These are phyloP conservation scores for Melopsittacus undulatus DNA, from an alignment of 2,797 vertebrate species.

Conservation along the genomic window DNA sequence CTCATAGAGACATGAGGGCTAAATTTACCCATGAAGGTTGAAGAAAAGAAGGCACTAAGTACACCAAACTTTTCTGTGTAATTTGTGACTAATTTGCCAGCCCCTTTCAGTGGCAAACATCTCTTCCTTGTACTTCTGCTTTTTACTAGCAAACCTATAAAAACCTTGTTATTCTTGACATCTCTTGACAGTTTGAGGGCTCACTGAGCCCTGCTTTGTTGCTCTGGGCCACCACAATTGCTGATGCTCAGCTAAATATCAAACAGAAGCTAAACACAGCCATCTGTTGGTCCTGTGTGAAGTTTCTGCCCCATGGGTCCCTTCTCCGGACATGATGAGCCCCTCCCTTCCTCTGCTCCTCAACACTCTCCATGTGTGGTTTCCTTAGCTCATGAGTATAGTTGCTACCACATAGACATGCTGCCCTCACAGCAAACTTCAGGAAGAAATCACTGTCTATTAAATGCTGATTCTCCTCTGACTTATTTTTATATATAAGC, in stretches of 20 bases:
- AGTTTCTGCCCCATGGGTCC: neutral
- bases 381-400: neutral
- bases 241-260: neutral
- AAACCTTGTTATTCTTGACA: neutral
- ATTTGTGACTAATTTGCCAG: neutral
- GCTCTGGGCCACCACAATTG: neutral
- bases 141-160: neutral
- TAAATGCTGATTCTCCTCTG: neutral
- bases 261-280: neutral
- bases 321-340: neutral
- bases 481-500: neutral
- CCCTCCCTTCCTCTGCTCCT: accelerated
- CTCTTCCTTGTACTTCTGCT: neutral
- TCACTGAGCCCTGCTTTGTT: neutral
- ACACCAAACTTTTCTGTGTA: neutral
- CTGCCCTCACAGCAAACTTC: neutral
- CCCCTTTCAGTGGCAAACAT: neutral
- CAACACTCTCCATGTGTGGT: neutral
- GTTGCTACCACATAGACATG: neutral
- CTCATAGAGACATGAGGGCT: neutral
- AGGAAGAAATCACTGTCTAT: neutral
- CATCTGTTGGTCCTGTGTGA: neutral
- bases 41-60: neutral
- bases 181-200: neutral
- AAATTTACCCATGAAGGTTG: neutral